Evolutionary conservation across 1,140 invertebrate species (phyloP), one percentile per base, ranked within the genome.

Genomic region (Drosophila bocki): DNA sequence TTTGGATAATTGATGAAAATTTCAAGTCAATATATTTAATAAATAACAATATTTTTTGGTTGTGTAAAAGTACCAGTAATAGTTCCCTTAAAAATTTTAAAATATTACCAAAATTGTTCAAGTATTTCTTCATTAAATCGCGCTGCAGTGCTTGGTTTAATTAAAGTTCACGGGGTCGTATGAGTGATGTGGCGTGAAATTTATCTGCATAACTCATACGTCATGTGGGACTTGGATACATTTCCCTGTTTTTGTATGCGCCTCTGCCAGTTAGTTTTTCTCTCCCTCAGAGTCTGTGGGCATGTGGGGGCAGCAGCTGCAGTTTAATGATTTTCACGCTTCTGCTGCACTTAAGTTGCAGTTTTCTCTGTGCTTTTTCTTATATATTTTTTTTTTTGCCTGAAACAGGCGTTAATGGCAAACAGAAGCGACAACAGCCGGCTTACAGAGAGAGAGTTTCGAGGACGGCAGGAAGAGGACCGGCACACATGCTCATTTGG

Each of bases 291-390:
- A 45, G 51, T 44, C 32, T 47, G 68, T 13, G 17, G 29, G 45
- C 42, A 26, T 56, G 51, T 61, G 42, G 39, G 45, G 51, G 75
- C 51, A 62, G 59, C 79, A 87, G 80, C 70, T 86, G 83, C 32
- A 87, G 80, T 80, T 86, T 86, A 86, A 86, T 88, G 83, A 88
- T 86, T 86, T 86, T 82, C 78, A 79, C 80, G 67, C 80, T 83
- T 63, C 57, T 83, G 42, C 69, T 87, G 76, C 84, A 87, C 83
- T 86, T 80, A 83, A 83, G 80, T 83, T 86, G 76, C 57, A 80
- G 62, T 63, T 77, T 78, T 82, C 62, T 67, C 61, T 39, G 29
- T 15, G 15, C 35, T 54, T 54, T 51, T 51, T 33, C 26, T 48
- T 44, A 44, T 8, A 26, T 22, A 2, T 32, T n/a, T 29, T 37